Evolutionary conservation across 2,888 invertebrate genomes (phyloP), one percentile per base, ranked within the genome.

Genomic region (Amiota communis): DNA sequence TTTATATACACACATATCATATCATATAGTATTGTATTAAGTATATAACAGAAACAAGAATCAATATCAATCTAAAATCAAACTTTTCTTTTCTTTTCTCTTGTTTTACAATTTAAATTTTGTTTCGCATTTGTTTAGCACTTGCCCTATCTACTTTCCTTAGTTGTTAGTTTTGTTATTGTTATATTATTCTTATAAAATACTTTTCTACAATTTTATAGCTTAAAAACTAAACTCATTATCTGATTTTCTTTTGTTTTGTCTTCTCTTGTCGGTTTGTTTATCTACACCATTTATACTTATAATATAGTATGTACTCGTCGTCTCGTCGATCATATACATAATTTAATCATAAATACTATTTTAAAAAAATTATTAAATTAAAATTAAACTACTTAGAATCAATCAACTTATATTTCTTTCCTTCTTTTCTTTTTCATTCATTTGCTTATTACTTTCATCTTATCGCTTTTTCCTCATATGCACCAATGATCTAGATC

Each of bases 261-360:
- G 36, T 36, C 36, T 36, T 6, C 36, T 36, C 36, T 36, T 36
- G 36, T 36, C 36, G 36, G 2, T 36, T 36, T 36, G 36, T 36
- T 36, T 36, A 36, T 36, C 36, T 36, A 36, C 36, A 36, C 36
- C n/a, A n/a, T n/a, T n/a, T n/a, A 36, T 6, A 1, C 6, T 36
- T 36, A 23, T 23, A n/a, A n/a, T 23, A 23, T 23, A 23, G 23
- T 23, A 36, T 36, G 36, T 36, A 36, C 23, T 23, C 23, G n/a
- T n/a, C n/a, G n/a, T n/a, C n/a, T n/a, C n/a, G 23, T 71, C 72
- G 48, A 59, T 46, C 17, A 49, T 70, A 71, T 64, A 59, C 64
- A 68, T 49, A 71, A 69, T 56, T 71, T 53, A 17, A 46, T 15
- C 17, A 17, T 48, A 48, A 48, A 13, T 13, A 65, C 53, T 47